phyloP scores from a whole-genome alignment of 2,888 invertebrate genomes.

The Eledona agricola region DNA sequence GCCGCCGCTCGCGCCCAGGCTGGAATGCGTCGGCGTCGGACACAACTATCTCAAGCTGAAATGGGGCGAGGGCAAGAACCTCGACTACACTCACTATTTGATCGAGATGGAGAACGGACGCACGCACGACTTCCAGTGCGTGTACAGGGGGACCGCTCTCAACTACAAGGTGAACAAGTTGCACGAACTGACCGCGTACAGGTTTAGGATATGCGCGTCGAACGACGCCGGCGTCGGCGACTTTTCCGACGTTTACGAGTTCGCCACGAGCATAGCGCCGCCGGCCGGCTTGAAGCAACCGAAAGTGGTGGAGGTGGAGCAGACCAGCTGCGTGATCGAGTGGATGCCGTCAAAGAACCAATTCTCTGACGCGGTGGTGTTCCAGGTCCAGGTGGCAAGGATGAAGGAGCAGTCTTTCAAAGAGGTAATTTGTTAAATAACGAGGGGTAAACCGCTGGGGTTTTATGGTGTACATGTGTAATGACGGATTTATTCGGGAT shows the following conservation, averaged over 20 bases:
- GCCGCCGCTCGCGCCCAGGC: conserved; percentile 81
- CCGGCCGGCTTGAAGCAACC: conserved; percentile 83
- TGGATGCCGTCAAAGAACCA: conserved; percentile 70
- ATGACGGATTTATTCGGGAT: too few species aligned
- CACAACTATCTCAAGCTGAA: conserved; percentile 87
- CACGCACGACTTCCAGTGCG: conserved; percentile 72
- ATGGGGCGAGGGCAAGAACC: conserved; percentile 80
- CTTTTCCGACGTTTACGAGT: conserved; percentile 75
- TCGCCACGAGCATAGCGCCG: conserved; percentile 79
- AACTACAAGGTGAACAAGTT: conserved; percentile 85
- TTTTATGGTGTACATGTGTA: too few species aligned
- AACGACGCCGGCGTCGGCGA: conserved; percentile 87
- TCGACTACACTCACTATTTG: conserved; percentile 79
- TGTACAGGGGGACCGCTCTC: conserved; percentile 79
- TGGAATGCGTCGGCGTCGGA: conserved; percentile 75
- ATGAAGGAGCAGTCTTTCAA: conserved; percentile 70
- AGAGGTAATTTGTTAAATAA: conserved; percentile 66
- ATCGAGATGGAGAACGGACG: conserved; percentile 83
- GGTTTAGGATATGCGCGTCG: conserved; percentile 85
- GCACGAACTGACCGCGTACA: conserved; percentile 82
- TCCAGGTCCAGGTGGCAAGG: conserved; percentile 76
- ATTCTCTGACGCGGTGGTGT: conserved; percentile 74
- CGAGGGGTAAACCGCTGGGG: too few species aligned
- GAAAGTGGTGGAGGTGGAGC: conserved; percentile 66
- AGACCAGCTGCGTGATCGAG: conserved; percentile 69